Evolutionary conservation across 2,888 invertebrate species (phyloP).

Genomic region (Heliconius ethilla): DNA sequence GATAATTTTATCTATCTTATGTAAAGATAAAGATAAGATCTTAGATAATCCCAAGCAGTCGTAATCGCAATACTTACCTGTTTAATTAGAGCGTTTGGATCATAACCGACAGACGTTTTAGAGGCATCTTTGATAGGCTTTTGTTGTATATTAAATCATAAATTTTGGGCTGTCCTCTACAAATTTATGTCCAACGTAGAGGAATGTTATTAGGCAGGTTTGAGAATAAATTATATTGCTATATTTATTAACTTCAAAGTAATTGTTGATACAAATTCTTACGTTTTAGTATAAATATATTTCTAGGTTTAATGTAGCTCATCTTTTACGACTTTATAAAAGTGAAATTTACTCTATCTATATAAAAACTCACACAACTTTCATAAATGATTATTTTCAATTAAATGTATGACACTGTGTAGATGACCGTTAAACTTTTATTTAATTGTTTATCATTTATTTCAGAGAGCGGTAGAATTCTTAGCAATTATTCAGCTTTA

Average conservation of each 20-base stretch:
- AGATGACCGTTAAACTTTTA: not conserved
- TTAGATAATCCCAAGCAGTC: not conserved
- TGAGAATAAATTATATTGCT: constrained; percentile 17
- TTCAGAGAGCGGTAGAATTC: not conserved
- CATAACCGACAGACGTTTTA: constrained; percentile 7
- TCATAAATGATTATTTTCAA: too few relatives aligned
- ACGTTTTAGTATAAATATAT: not conserved
- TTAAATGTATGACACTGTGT: not conserved
- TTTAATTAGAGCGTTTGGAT: constrained; percentile 7
- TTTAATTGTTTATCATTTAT: not conserved
- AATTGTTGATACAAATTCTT: not conserved
- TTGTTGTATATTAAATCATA: constrained; percentile 27
- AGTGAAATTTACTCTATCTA: too few relatives aligned
- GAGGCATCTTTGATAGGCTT: constrained; percentile 19
- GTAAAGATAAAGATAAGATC: not conserved
- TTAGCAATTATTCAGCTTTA: not conserved
- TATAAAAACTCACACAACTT: not conserved
- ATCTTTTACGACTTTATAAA: not conserved
- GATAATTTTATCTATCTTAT: not conserved
- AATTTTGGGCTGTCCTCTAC: constrained; percentile 23
- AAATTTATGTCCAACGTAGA: constrained; percentile 28
- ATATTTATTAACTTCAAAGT: constrained; percentile 1
- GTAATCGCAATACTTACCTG: not conserved
- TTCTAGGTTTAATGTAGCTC: too few relatives aligned
- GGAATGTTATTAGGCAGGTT: constrained; percentile 24